Base-by-base conservation (phyloP, 2,113 vertebrate species). In the Isurus oxyrinchus region DNA sequence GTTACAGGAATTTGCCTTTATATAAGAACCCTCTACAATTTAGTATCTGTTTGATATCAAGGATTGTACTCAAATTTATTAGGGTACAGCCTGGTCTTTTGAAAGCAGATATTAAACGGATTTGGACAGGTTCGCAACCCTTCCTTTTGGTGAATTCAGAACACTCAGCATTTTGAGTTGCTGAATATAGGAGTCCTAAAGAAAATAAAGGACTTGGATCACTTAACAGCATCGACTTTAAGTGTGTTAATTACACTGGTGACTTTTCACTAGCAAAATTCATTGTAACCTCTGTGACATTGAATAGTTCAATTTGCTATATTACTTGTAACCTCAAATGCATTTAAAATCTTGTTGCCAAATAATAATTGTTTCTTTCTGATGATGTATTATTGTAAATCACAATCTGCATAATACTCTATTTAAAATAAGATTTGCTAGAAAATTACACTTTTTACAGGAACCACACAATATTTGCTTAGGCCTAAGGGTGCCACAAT, bases 391-490 rank as follows among this genome's bases (percentile, higher is more conserved):
- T 72, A 95, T 53, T 95, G n/a, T 67, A 94, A 94, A 67, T 67
- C n/a, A 55, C 27, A 31, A 31, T 66, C 91, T 66, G 27, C n/a
- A 66, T 95, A 35, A 72, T 67, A 35, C 49, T 55, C 14, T 25
- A 72, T 95, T 72, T 95, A 72, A 95, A 72, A 95, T 55, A 69
- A 72, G 4, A 95, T 25, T 6, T 55, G 66, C 13, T 44, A 72
- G 23, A 55, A 35, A 95, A 55, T 35, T 72, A 55, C 72, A 95
- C 10, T 40, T 31, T 27, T 95, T 95, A 95, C 67, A 76, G 66
- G 94, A 95, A 95, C 94, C 94, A 95, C 94, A 95, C 94, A 49
- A 5, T 59, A 27, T 95, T 95, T 35, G 44, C 94, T 76, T 55
- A 72, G 66, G 49, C 31, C 63, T 55, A 95, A 95, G 94, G 94